phyloP scores from a whole-genome alignment of 53 echinoderm and acorn worm genomes.

The Hippasteria phrygiana region DNA sequence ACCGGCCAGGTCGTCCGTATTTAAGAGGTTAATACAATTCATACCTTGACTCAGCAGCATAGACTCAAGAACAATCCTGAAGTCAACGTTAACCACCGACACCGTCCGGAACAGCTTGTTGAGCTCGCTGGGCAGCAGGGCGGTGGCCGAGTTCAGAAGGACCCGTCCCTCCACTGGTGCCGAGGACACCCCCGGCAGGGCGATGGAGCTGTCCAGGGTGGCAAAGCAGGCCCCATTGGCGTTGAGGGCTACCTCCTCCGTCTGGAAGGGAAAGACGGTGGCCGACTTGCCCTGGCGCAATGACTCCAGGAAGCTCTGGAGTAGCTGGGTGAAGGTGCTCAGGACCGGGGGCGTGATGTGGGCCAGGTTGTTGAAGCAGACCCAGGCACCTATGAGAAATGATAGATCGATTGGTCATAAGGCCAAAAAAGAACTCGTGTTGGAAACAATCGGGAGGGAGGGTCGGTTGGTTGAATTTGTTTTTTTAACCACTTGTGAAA shows the following conservation, averaged over 20 bases:
- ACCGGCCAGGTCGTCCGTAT: too few species aligned
- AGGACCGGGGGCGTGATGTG: conserved; percentile 84
- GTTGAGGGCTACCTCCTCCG: conserved; percentile 85
- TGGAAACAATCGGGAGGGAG: too few species aligned
- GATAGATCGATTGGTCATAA: too few species aligned
- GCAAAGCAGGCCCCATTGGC: conserved; percentile 88
- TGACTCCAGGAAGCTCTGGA: conserved; percentile 79
- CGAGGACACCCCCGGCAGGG: conserved; percentile 64
- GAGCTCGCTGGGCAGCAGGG: conserved; percentile 77
- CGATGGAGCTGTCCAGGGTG: conserved; percentile 84
- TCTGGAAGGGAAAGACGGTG: conserved; percentile 76
- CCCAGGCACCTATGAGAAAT: conserved; percentile 84
- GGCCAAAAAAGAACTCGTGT: too few species aligned
- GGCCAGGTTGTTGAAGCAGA: conserved; percentile 93
- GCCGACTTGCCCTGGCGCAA: conserved; percentile 75
- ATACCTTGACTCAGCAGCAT: conserved; percentile 90
- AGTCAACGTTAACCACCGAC: conserved; percentile 79
- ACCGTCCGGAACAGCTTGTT: conserved; percentile 76
- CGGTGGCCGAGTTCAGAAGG: conserved; percentile 78
- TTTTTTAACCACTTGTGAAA: too few species aligned
- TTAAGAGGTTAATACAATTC: too few species aligned
- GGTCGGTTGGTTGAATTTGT: too few species aligned
- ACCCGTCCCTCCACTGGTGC: conserved; percentile 73
- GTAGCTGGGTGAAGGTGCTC: conserved; percentile 84
- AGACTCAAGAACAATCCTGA: conserved; percentile 80